Evolutionary conservation across 1,140 invertebrate genomes (phyloP).

Genomic region (Heliconius himera): DNA sequence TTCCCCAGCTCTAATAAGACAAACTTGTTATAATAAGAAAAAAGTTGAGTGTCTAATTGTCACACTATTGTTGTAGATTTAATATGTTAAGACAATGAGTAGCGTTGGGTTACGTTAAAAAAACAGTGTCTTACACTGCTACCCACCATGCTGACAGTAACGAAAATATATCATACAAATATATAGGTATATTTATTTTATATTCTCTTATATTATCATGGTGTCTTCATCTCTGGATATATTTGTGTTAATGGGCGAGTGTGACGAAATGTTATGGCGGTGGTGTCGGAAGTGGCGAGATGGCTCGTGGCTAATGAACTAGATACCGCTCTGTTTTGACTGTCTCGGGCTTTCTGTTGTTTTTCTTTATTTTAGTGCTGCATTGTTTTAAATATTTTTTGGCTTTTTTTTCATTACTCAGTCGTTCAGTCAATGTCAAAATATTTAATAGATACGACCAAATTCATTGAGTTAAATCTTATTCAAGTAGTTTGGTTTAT

Average conservation of each 20-base stretch:
- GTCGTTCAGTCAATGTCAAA: no score
- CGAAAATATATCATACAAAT: background rate
- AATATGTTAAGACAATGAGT: background rate
- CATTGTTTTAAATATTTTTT: background rate
- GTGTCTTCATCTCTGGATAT: background rate
- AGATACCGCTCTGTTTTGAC: conserved; percentile 13
- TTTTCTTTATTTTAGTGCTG: background rate
- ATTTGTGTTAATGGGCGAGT: conserved; percentile 23
- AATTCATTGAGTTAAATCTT: no score
- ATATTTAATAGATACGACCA: no score
- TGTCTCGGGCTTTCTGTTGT: background rate
- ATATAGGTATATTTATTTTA: background rate
- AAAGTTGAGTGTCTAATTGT: background rate
- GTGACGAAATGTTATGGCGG: conserved; percentile 32
- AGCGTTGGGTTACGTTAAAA: background rate
- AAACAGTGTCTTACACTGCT: no score
- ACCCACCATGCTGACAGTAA: no score
- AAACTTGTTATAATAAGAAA: no score
- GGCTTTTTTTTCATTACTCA: no score
- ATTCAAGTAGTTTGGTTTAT: no score
- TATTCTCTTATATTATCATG: background rate
- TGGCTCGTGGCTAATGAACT: conserved; percentile 19
- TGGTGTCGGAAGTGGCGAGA: conserved; percentile 28
- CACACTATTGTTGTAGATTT: background rate
- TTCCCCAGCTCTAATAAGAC: no score